These are phyloP conservation scores for Tetraneura akinire DNA, from an alignment of 1,140 invertebrate species.

Conservation along the genomic window DNA sequence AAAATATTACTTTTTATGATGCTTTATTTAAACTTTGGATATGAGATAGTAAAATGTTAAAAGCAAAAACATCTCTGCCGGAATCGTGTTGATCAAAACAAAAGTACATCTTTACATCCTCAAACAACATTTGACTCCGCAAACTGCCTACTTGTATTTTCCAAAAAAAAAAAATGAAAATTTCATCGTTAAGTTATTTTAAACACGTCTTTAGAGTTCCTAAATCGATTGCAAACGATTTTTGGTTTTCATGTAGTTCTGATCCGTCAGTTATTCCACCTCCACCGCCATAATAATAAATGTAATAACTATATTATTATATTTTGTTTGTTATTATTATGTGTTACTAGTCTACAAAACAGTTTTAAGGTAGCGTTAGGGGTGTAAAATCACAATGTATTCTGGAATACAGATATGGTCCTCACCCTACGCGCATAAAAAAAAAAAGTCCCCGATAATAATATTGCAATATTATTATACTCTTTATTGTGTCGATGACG, in stretches of 20 bases:
- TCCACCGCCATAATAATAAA: too few species aligned
- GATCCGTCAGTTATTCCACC: neutral
- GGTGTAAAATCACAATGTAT: constrained; percentile 25
- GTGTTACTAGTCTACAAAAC: neutral
- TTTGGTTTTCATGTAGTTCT: neutral
- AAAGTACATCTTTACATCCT: too few species aligned
- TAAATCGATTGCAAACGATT: neutral
- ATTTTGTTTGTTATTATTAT: neutral
- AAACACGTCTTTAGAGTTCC: constrained; percentile 1
- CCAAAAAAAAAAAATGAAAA: too few species aligned
- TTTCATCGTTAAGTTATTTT: neutral
- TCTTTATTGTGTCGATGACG: constrained; percentile 30
- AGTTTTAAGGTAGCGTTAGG: neutral
- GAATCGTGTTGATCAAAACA: too few species aligned
- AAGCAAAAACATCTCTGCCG: too few species aligned
- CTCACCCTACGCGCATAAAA: neutral
- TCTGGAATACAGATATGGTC: neutral
- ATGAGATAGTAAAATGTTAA: too few species aligned
- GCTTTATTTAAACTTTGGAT: too few species aligned
- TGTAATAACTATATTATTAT: too few species aligned
- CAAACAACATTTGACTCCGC: too few species aligned
- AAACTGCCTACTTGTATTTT: too few species aligned
- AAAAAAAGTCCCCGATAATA: constrained; percentile 40
- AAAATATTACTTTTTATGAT: too few species aligned
- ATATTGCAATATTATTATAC: constrained; percentile 7